Evolutionary conservation across 2,888 invertebrate species (phyloP), one percentile per base, ranked within the genome.

Genomic region (Trichogramma dendrolimi): DNA sequence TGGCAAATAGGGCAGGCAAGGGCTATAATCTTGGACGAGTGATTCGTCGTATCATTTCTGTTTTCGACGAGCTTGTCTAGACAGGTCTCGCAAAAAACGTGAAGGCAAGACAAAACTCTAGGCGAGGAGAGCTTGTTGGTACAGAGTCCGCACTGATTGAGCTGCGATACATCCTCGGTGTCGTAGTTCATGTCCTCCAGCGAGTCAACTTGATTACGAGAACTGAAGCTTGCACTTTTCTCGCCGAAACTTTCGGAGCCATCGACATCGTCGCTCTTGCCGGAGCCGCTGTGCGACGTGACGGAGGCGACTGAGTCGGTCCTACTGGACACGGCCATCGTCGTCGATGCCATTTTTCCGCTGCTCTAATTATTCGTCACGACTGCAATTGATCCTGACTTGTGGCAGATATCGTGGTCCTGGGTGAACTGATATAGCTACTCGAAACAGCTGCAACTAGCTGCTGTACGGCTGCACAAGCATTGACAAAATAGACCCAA

Each of bases 11-110:
- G 91, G 75, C 92, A 92, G 72, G 84, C 83, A 46, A 46, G 8
- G 5, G 55, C 50, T 66, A 92, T 85, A 69, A 84, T 82, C 72
- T 84, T 83, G 79, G 86, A 85, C 71, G 82, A 81, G 73, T 85
- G 86, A 55, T 86, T 83, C 79, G 89, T 88, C 49, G 87, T 87
- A 65, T 84, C 86, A 77, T 88, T 88, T 46, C n/a, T 6, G 72
- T 86, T 87, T 67, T 86, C 85, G 74, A 91, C 82, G 74, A 90
- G 83, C 78, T 91, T 91, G 76, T 90, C 89, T 74, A 97, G 84
- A 81, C 96, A 97, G 69, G 87, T 86, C 82, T 94, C 92, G 82
- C 96, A 97, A 82, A 94, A 96, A 57, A 93, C 93, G 83, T 97
- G 96, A 78, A 97, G 87, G 81, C 96, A 97, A 72, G 91, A 88